Conservation (phyloP, 2,888 invertebrate species). For the Synanthedon tipuliformis region DNA sequence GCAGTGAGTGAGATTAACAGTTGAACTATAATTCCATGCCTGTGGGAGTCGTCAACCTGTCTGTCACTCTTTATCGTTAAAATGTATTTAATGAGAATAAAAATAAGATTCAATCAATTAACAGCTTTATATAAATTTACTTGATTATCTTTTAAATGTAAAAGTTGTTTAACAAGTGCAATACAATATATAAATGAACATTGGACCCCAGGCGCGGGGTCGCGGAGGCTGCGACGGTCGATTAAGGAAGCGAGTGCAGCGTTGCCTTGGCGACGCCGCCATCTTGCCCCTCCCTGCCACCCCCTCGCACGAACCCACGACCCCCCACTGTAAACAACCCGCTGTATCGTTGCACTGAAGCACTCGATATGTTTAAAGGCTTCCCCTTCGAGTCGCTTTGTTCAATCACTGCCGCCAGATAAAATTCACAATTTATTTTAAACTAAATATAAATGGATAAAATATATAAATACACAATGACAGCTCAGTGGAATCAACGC, state of each 20-base stretch:
- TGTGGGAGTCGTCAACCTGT: too few species aligned
- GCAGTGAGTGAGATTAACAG: too few species aligned
- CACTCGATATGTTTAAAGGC: slow-evolving; percentile 66
- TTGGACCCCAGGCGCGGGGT: slow-evolving; percentile 25
- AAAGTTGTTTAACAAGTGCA: slow-evolving; percentile 42
- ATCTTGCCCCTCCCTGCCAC: slow-evolving; percentile 44
- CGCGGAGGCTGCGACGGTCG: slow-evolving; percentile 59
- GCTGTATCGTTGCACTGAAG: slow-evolving; percentile 67
- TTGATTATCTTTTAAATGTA: slow-evolving; percentile 1
- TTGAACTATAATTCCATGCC: too few species aligned
- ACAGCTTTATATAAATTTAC: too few species aligned
- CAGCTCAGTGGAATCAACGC: too few species aligned
- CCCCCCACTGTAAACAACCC: slow-evolving; percentile 59
- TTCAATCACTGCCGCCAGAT: slow-evolving; percentile 38
- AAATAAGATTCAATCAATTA: too few species aligned
- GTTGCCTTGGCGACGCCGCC: slow-evolving; percentile 66
- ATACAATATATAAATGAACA: slow-evolving; percentile 62
- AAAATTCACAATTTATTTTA: slow-evolving; percentile 43
- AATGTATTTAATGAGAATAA: too few species aligned
- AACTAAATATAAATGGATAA: not conserved
- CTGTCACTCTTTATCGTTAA: too few species aligned
- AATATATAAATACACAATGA: too few species aligned
- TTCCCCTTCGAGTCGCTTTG: slow-evolving; percentile 30
- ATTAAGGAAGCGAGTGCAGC: slow-evolving; percentile 69
- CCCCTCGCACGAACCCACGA: slow-evolving; percentile 16